Evolutionary conservation across 2,113 vertebrate species (phyloP).

Genomic region (Microcebus tavaratra): DNA sequence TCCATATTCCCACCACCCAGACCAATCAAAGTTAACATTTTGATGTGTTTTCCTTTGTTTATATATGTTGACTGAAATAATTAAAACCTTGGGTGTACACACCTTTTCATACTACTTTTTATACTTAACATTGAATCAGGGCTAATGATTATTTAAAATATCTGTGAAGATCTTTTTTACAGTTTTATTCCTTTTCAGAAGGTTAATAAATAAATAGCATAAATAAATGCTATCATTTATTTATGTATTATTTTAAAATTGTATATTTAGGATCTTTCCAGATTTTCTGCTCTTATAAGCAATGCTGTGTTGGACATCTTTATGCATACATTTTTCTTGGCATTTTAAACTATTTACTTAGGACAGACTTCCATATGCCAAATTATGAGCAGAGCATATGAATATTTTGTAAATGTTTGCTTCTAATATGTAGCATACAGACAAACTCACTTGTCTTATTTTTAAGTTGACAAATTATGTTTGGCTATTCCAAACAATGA

Average conservation of each 20-base stretch:
- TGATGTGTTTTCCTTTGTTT: neutral
- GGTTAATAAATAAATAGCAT: too few relatives aligned
- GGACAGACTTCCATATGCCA: neutral
- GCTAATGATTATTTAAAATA: neutral
- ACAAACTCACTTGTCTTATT: neutral
- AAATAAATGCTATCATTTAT: neutral
- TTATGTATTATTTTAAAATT: constrained; percentile 2
- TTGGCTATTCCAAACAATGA: neutral
- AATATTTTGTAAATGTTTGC: neutral
- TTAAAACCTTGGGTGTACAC: neutral
- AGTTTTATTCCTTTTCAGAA: neutral
- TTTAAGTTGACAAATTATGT: neutral
- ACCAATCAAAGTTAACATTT: neutral
- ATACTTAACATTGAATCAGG: neutral
- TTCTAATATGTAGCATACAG: neutral
- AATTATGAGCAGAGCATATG: constrained; percentile 17
- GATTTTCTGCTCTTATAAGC: neutral
- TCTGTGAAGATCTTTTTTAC: neutral
- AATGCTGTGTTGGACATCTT: neutral
- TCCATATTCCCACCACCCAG: neutral
- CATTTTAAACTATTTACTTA: constrained; percentile 11
- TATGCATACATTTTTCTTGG: neutral
- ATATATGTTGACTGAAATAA: too few relatives aligned
- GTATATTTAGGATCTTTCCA: neutral
- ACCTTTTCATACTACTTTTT: neutral